Evolutionary conservation across 2,888 invertebrate species (phyloP).

Genomic region (Phasia obesa): DNA sequence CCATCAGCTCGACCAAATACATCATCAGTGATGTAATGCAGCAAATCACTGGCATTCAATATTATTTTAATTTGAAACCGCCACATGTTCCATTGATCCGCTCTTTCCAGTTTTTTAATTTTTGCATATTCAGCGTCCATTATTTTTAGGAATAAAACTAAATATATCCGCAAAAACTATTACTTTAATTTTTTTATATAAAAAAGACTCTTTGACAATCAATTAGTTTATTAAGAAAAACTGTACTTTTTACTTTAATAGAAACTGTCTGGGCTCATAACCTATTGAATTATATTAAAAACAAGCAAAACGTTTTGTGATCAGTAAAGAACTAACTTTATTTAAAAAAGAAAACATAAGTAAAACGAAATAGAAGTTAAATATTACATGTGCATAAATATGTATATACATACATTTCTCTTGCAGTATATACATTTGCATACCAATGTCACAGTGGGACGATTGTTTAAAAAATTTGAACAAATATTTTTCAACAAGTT

Average conservation of each 20-base stretch:
- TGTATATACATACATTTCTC: too few relatives aligned
- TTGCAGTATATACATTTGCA: too few relatives aligned
- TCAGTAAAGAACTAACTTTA: slow-evolving; percentile 1
- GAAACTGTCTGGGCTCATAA: slow-evolving; percentile 57
- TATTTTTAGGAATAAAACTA: slow-evolving; percentile 7
- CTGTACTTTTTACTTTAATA: slow-evolving; percentile 20
- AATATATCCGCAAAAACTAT: slow-evolving; percentile 29
- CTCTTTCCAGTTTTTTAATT: slow-evolving; percentile 50
- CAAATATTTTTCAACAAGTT: too few relatives aligned
- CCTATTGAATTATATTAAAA: slow-evolving; percentile 27
- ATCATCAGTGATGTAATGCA: slow-evolving; percentile 36
- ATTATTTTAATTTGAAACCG: slow-evolving; percentile 58
- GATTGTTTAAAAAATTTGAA: too few relatives aligned
- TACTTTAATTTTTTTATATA: not conserved
- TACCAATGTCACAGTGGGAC: too few relatives aligned
- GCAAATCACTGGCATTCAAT: slow-evolving; percentile 52
- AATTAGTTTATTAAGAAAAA: too few relatives aligned
- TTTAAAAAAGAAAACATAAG: not conserved
- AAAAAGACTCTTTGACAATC: slow-evolving; percentile 14
- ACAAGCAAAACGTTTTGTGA: not conserved
- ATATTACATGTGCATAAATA: too few relatives aligned
- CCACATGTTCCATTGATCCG: slow-evolving; percentile 56
- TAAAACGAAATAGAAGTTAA: too few relatives aligned
- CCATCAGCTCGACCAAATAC: not conserved
- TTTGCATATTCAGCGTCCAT: slow-evolving; percentile 53